These are phyloP conservation scores for Leptopilina clavipes DNA, from an alignment of 1,140 invertebrate genomes.

Conservation along the genomic window DNA sequence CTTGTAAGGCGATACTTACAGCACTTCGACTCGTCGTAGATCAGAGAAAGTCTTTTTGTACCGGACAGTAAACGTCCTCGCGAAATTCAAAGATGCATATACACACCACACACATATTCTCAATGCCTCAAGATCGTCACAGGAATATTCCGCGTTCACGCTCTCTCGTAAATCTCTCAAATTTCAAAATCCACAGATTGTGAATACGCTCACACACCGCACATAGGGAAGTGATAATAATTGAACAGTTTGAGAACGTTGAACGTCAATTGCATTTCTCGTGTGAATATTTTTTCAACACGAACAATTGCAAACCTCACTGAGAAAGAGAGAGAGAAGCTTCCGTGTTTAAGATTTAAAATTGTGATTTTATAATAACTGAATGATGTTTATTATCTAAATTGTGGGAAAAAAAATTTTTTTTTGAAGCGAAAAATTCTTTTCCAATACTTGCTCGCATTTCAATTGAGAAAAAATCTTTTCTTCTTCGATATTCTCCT, in stretches of 20 bases:
- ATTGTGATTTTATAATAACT: too few species aligned
- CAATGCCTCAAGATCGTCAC: neutral
- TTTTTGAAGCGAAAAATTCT: too few species aligned
- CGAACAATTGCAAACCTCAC: too few species aligned
- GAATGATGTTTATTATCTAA: too few species aligned
- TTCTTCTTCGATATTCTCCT: neutral
- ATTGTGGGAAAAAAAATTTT: too few species aligned
- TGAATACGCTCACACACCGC: neutral
- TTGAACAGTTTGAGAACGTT: neutral
- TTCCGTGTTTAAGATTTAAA: neutral
- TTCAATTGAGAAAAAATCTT: slow-evolving; percentile 17
- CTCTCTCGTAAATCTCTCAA: slow-evolving; percentile 33
- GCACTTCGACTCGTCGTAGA: slow-evolving; percentile 13
- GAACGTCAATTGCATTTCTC: neutral
- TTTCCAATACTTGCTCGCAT: neutral
- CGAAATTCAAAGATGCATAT: neutral
- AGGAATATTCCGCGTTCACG: slow-evolving; percentile 26
- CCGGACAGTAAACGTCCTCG: slow-evolving; percentile 20
- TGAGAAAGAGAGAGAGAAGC: too few species aligned
- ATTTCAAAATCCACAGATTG: slow-evolving; percentile 14
- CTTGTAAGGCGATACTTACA: slow-evolving; percentile 25
- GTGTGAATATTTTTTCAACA: too few species aligned
- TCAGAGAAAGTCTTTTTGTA: slow-evolving; percentile 29
- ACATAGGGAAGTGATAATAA: slow-evolving; percentile 1
- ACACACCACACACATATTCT: neutral